Percentiles rank a stretch among this genome's conserved stretches.
Conservation (phyloP, 1,140 invertebrate genomes). For the Brachionus angularis region DNA sequence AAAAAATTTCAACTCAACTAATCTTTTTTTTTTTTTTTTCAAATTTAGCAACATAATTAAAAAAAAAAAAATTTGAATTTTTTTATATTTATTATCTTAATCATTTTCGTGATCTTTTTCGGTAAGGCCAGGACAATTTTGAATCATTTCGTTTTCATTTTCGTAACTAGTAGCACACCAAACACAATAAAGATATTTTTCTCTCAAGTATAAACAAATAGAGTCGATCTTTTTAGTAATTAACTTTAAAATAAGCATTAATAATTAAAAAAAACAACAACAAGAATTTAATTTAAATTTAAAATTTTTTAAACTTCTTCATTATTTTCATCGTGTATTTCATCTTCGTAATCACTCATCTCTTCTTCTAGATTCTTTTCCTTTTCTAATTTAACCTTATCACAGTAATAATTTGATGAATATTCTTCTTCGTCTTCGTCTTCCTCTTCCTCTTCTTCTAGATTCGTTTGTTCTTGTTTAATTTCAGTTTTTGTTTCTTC, state of each 20-base stretch:
- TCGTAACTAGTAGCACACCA: slow-evolving; percentile 22
- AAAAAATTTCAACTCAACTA: no score
- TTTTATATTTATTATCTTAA: slow-evolving; percentile 6
- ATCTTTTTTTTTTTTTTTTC: no score
- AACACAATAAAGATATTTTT: slow-evolving; percentile 42
- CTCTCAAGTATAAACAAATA: slow-evolving; percentile 41
- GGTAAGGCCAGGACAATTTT: slow-evolving; percentile 28
- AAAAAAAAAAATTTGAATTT: no score
- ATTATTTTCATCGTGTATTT: slow-evolving; percentile 19
- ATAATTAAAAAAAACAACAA: no score
- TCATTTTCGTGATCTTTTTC: slow-evolving; percentile 43
- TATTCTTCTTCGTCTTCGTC: slow-evolving; percentile 7
- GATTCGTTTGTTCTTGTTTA: neutral
- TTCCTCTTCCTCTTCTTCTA: neutral
- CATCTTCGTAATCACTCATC: slow-evolving; percentile 20
- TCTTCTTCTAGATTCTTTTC: slow-evolving; percentile 1
- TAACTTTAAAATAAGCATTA: slow-evolving; percentile 10
- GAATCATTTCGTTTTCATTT: slow-evolving; percentile 5
- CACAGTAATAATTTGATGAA: neutral
- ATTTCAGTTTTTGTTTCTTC: neutral
- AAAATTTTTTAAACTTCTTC: slow-evolving; percentile 19
- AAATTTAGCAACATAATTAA: no score
- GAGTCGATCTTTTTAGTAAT: slow-evolving; percentile 30
- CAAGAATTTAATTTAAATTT: neutral
- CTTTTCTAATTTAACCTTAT: slow-evolving; percentile 22